Percentiles rank a stretch among this genome's conserved stretches.
These are phyloP conservation scores for Hephaestus fuliginosus DNA, from an alignment of 2,797 vertebrate genomes.

Conservation along the genomic window DNA sequence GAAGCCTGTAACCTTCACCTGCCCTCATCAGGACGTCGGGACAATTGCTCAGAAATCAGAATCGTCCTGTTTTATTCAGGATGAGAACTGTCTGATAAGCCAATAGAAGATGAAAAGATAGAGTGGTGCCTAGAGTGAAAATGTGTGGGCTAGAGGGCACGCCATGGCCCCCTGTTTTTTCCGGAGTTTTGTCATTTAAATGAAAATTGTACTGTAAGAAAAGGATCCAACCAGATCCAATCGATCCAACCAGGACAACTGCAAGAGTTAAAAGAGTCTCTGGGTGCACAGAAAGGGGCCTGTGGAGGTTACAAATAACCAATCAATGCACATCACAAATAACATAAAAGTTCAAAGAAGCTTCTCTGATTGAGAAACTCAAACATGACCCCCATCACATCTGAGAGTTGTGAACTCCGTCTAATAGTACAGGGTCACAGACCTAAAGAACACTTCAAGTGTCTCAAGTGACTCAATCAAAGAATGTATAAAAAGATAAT, in stretches of 20 bases:
- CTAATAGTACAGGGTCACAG: background rate
- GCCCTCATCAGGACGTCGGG: background rate
- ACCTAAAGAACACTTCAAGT: slow-evolving; percentile 31
- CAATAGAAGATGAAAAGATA: background rate
- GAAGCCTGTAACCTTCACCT: background rate
- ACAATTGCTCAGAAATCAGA: background rate
- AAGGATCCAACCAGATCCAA: background rate
- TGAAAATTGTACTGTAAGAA: background rate
- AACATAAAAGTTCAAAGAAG: slow-evolving; percentile 9
- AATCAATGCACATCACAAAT: slow-evolving; percentile 29
- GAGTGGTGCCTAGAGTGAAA: background rate
- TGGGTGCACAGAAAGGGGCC: background rate
- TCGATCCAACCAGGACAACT: background rate
- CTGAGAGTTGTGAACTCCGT: background rate
- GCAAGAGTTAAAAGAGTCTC: background rate
- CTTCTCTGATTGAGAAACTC: slow-evolving; percentile 21
- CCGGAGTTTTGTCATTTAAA: background rate
- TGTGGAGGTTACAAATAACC: background rate
- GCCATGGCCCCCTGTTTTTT: too few relatives aligned
- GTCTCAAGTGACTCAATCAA: slow-evolving; percentile 4
- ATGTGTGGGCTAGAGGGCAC: background rate
- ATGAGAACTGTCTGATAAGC: background rate
- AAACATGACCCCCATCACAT: slow-evolving; percentile 34
- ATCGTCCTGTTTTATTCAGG: background rate
- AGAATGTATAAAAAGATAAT: slow-evolving; percentile 6